A percentile compares a stretch with the other conserved stretches of the same genome.
Evolutionary conservation across 2,888 invertebrate genomes (phyloP).

Genomic region (Apeira syringaria): DNA sequence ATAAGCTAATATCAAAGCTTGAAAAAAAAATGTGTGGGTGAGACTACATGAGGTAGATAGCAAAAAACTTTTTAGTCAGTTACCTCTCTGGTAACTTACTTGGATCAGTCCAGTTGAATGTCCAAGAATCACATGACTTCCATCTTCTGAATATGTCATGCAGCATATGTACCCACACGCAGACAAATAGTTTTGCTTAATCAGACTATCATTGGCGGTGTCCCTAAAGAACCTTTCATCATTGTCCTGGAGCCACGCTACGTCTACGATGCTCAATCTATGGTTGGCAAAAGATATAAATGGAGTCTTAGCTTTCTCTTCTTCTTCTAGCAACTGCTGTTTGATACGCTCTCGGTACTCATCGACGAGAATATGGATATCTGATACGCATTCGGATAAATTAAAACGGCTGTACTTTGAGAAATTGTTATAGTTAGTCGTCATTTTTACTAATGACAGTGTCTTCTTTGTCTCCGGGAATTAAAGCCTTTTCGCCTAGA

Average conservation of each 20-base stretch:
- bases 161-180: conserved; percentile 58
- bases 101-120: conserved; percentile 81
- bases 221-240: conserved; percentile 53
- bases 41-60: too few relatives aligned
- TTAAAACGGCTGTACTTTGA: conserved; percentile 53
- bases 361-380: conserved; percentile 54
- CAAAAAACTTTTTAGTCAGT: too few relatives aligned
- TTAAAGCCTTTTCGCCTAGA: too few relatives aligned
- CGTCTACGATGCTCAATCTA: conserved; percentile 35
- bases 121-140: conserved; percentile 67
- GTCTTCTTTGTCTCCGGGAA: too few relatives aligned
- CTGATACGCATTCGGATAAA: conserved; percentile 48
- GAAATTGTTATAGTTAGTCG: conserved; percentile 39
- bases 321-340: conserved; percentile 41
- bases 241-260: conserved; percentile 58
- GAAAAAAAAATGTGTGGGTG: too few relatives aligned
- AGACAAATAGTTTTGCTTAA: conserved; percentile 46
- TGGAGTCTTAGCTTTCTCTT: conserved; percentile 33
- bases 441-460: conserved; percentile 34
- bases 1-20: too few relatives aligned
- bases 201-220: conserved; percentile 51
- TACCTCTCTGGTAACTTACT: too few relatives aligned
- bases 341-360: conserved; percentile 56
- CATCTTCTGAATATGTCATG: conserved; percentile 67
- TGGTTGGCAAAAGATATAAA: conserved; percentile 59